Base-by-base conservation (phyloP, 35 echinoderm and acorn worm species). In the Hemicentrotus pulcherrimus region DNA sequence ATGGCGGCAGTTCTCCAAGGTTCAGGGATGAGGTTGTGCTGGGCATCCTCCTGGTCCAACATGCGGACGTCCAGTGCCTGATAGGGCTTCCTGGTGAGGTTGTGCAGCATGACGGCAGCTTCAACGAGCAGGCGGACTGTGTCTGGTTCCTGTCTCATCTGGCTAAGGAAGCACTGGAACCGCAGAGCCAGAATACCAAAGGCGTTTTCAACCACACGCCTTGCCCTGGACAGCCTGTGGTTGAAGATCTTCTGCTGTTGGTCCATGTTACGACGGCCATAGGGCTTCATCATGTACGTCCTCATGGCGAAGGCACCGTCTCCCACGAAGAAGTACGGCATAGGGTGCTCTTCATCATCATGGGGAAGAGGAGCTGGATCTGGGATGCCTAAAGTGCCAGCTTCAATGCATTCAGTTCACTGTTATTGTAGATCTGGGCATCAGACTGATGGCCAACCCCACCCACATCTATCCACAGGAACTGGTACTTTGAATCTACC, bases 401-500 rank as follows among this genome's bases (percentile, higher is more conserved):
- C 86, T 8, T 86, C 86, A 86, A 86, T 86, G 86, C 86, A 86
- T 86, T 86, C 86, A 86, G 86, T 86, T 86, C 86, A 86, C 86
- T 86, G 86, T 86, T 86, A 22, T 86, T 86, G 86, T 86, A 86
- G 86, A 86, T 86, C 86, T 86, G 86, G 86, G 86, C 86, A 86
- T 86, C 86, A 86, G 86, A 86, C 32, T 86, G 86, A 86, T 86
- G 86, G 86, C 97, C 94, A 91, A 85, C 90, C 14, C 16, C 48
- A 7, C 97, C 94, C 13, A 98, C 97, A 96, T 98, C 96, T 33
- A 98, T 86, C 30, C 32, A 70, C 18, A 46, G 92, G 61, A 98
- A 96, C 18, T 70, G 31, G 86, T 94, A 98, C 3, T 94, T 47
- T 1, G 85, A 50, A 87, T 96, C 97, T 47, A 98, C 96, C 0